A percentile compares a stretch with the other conserved stretches of the same genome.
Evolutionary conservation across 2,113 vertebrate species (phyloP).

Genomic region (Tetrao urogallus): DNA sequence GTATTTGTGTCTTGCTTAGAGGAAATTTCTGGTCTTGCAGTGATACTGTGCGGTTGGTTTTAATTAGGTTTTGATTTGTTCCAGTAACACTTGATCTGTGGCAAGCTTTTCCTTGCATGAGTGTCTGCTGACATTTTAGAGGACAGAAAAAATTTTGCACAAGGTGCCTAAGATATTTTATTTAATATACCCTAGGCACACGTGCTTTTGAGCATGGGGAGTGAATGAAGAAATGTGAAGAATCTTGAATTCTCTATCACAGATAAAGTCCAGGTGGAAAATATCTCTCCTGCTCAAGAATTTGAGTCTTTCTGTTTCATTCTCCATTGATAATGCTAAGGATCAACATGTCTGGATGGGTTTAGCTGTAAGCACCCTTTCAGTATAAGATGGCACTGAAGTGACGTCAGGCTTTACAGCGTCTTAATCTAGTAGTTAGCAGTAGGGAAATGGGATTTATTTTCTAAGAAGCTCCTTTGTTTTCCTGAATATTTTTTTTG

Average conservation of each 20-base stretch:
- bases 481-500: neutral
- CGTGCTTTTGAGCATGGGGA: neutral
- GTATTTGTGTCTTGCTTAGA: neutral
- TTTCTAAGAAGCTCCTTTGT: neutral
- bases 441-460: neutral
- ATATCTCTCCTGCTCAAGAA: neutral
- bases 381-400: neutral
- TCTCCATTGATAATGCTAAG: accelerated
- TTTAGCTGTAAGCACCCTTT: neutral
- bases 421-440: neutral
- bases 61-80: neutral
- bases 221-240: neutral
- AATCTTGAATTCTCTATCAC: accelerated
- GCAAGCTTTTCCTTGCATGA: neutral
- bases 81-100: neutral
- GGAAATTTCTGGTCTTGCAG: neutral
- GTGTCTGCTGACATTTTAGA: neutral
- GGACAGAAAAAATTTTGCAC: neutral
- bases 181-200: neutral
- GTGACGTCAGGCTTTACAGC: neutral
- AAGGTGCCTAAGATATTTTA: neutral
- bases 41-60: neutral
- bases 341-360: neutral
- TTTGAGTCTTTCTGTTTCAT: neutral
- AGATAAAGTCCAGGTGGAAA: neutral